Percentiles rank a stretch among this genome's conserved stretches.
Evolutionary conservation across 1,140 invertebrate species (phyloP).

Genomic region (Drosophila ercepeae): DNA sequence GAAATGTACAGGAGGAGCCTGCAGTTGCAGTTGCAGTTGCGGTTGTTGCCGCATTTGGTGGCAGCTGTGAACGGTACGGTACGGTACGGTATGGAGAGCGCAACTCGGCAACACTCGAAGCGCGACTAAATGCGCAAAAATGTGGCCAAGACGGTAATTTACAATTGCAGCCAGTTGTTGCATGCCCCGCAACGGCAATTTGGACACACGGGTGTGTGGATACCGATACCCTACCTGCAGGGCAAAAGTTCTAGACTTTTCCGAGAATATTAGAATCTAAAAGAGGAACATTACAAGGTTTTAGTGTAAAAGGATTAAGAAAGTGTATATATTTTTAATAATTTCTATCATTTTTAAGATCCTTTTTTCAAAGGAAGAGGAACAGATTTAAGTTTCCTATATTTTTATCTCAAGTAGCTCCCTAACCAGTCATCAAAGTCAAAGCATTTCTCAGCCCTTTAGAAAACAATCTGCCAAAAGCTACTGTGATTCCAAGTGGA

Average conservation of each 20-base stretch:
- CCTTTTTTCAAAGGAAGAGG: no score
- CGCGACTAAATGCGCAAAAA: conserved; percentile 81
- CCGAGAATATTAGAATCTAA: conserved; percentile 6
- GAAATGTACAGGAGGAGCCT: no score
- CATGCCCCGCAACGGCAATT: conserved; percentile 37
- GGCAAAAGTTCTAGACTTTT: conserved; percentile 41
- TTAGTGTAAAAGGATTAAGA: not conserved
- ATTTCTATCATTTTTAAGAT: no score
- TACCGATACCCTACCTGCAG: conserved; percentile 51
- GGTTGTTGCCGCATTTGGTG: conserved; percentile 10
- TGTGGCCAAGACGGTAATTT: conserved; percentile 81
- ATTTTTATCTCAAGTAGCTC: conserved; percentile 7
- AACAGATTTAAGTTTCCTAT: no score
- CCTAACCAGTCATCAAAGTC: conserved; percentile 11
- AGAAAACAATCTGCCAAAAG: conserved; percentile 55
- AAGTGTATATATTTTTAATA: no score
- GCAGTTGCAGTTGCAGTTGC: conserved; percentile 12
- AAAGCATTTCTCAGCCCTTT: conserved; percentile 18
- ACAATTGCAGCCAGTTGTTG: conserved; percentile 69
- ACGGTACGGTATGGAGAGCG: conserved; percentile 37
- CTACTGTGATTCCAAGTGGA: conserved; percentile 34
- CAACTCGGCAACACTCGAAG: conserved; percentile 80
- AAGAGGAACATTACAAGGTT: not conserved
- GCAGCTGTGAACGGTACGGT: conserved; percentile 61
- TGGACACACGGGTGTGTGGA: conserved; percentile 9